A percentile compares a stretch with the other conserved stretches of the same genome.
These are phyloP conservation scores for Psophia crepitans DNA, from an alignment of 2,113 vertebrate species.

Conservation along the genomic window DNA sequence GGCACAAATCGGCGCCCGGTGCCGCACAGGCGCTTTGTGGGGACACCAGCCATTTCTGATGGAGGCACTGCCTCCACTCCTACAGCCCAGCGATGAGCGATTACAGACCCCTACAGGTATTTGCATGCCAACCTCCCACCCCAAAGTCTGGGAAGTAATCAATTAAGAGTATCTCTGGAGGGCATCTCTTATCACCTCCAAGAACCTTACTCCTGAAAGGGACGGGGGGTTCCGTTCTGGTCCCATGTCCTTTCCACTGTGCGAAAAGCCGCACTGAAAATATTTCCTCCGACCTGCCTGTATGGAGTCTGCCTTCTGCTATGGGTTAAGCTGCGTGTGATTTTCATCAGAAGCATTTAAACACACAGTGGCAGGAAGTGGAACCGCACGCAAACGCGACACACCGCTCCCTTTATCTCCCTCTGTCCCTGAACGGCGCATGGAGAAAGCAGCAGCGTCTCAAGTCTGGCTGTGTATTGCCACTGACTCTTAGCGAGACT, in stretches of 20 bases:
- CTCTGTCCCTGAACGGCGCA: neutral
- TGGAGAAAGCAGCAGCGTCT: neutral
- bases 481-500: neutral
- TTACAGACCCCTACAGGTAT: neutral
- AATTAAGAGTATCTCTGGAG: neutral
- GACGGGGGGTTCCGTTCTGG: neutral
- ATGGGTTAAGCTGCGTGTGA: neutral
- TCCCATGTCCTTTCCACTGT: neutral
- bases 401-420: neutral
- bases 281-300: rapidly evolving
- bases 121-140: neutral
- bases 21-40: neutral
- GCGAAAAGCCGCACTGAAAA: neutral
- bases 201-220: neutral
- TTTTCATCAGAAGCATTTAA: neutral
- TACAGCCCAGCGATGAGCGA: neutral
- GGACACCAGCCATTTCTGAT: neutral
- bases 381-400: neutral
- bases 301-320: neutral
- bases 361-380: neutral
- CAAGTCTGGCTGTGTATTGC: neutral
- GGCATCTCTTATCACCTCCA: neutral
- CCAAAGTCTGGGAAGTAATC: neutral
- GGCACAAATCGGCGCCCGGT: rapidly evolving
- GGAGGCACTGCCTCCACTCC: neutral